Evolutionary conservation across 2,797 vertebrate species (phyloP).

Genomic region (Monodelphis domestica): DNA sequence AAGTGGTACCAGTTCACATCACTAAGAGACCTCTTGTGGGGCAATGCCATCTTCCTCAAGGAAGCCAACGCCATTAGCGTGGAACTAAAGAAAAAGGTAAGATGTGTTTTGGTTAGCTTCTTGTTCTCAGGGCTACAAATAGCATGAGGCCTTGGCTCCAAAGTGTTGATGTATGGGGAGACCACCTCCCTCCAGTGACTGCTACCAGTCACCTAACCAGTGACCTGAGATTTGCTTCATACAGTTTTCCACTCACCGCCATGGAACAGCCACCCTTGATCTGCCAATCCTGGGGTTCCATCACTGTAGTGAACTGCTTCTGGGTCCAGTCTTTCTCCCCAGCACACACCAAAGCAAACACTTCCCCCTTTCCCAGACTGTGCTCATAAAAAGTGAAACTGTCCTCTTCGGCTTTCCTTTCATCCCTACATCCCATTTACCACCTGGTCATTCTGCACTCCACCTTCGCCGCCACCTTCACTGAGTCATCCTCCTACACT

Average conservation of each 20-base stretch:
- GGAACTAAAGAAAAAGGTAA: conserved; percentile 98
- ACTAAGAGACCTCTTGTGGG: conserved; percentile 96
- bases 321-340: no score
- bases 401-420: neutral
- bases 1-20: conserved; percentile 99
- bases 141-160: neutral
- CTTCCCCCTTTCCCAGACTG: no score
- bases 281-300: no score
- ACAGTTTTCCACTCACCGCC: no score
- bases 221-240: no score
- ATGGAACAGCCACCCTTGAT: no score
- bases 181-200: neutral
- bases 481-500: neutral
- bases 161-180: fast-evolving
- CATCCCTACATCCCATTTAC: neutral
- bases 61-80: conserved; percentile 99
- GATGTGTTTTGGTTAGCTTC: neutral
- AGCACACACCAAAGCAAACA: no score
- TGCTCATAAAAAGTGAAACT: neutral
- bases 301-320: no score
- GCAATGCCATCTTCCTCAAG: conserved; percentile 97
- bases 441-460: neutral
- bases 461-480: neutral
- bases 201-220: no score
- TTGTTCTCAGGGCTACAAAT: neutral